Evolutionary conservation across 2,797 vertebrate species (phyloP).

Genomic region (Danionella dracula): DNA sequence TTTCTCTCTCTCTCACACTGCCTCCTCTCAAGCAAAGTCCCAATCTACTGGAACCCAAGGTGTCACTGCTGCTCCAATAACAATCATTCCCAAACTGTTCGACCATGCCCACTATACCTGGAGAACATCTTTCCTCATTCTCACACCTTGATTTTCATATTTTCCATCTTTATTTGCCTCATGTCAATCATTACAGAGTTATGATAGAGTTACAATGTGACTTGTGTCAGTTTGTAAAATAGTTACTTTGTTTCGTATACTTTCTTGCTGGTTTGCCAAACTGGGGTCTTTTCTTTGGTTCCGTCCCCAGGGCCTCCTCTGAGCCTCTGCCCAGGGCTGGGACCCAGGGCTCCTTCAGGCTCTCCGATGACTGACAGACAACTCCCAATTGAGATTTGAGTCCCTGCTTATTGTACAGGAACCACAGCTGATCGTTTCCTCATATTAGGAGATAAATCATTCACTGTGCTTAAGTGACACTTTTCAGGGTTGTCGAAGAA

Average conservation of each 20-base stretch:
- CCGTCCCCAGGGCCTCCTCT: not conserved
- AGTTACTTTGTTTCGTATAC: not conserved
- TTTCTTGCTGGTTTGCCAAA: constrained; percentile 8
- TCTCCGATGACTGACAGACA: constrained; percentile 1
- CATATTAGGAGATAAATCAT: constrained; percentile 21
- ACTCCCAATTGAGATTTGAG: constrained; percentile 7
- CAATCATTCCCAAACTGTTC: constrained; percentile 1
- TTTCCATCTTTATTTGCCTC: not conserved
- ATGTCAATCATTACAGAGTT: constrained; percentile 4
- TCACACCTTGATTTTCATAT: not conserved
- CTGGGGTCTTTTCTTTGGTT: not conserved
- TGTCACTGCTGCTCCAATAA: not conserved
- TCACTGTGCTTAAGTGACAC: not conserved
- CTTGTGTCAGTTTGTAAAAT: not conserved
- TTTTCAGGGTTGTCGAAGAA: not conserved
- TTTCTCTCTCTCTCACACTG: too few relatives aligned
- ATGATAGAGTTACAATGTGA: not conserved
- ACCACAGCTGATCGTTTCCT: constrained; percentile 6
- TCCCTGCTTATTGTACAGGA: not conserved
- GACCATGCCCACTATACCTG: constrained; percentile 3
- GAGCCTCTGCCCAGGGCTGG: constrained; percentile 2
- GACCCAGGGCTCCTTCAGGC: constrained; percentile 11
- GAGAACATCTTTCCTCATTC: constrained; percentile 24
- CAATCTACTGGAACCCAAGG: constrained; percentile 16
- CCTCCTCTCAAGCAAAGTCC: constrained; percentile 3